Conservation (phyloP, 2,888 invertebrate genomes). For the Spisula subtruncata region DNA sequence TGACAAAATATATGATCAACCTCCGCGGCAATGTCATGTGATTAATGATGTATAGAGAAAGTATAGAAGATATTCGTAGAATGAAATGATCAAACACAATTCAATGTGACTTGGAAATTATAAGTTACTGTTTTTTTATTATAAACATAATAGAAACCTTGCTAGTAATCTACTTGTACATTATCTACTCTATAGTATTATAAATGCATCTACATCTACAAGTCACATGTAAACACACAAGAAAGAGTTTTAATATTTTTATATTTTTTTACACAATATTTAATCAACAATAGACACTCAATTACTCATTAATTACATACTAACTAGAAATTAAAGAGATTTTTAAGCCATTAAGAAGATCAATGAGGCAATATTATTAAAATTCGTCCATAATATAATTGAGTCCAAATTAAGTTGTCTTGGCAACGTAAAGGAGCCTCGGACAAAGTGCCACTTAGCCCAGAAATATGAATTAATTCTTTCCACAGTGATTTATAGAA, state of each 20-base stretch:
- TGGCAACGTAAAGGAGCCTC: neutral
- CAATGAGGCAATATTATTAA: neutral
- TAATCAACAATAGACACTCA: neutral
- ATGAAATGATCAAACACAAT: too few species aligned
- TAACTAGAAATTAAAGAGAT: too few species aligned
- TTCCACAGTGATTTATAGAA: neutral
- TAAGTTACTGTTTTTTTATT: neutral
- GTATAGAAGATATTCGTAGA: neutral
- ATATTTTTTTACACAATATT: too few species aligned
- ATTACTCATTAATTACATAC: neutral
- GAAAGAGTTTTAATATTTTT: neutral
- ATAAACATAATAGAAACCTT: neutral
- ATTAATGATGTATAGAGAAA: neutral
- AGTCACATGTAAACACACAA: neutral
- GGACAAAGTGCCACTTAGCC: neutral
- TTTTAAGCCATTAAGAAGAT: neutral
- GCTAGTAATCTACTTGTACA: neutral
- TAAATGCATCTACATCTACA: neutral
- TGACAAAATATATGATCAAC: neutral
- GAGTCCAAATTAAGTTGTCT: constrained; percentile 1
- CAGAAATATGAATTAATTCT: neutral
- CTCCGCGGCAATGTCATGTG: neutral
- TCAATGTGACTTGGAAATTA: neutral
- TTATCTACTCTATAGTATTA: neutral
- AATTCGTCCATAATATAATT: neutral